These are phyloP conservation scores for Chirona hameri DNA, from an alignment of 2,888 invertebrate species.

Conservation along the genomic window DNA sequence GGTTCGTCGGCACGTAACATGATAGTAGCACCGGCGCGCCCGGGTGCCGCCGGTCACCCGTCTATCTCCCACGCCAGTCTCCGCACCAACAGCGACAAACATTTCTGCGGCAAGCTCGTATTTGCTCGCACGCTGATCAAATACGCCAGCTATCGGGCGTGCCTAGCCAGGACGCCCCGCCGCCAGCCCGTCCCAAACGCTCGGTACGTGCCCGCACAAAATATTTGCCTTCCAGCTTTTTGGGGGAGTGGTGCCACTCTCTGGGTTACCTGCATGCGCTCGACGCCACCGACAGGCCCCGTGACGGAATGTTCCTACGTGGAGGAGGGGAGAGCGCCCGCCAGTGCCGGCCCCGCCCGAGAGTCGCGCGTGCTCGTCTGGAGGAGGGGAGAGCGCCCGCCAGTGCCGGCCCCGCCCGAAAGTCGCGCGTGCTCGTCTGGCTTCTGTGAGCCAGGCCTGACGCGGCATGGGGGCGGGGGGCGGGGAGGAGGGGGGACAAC, in stretches of 20 bases:
- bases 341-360: not conserved
- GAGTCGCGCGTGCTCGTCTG: not conserved
- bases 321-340: not conserved
- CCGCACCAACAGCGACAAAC: not conserved
- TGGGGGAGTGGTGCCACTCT: not conserved
- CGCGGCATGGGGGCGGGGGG: not conserved
- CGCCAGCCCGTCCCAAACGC: not conserved
- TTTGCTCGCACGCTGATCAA: not conserved
- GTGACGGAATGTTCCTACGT: not conserved
- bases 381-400: not conserved
- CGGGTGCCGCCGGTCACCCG: not conserved
- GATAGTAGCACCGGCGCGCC: not conserved
- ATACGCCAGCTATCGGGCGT: not conserved
- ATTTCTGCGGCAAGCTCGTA: not conserved
- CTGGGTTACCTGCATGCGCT: not conserved
- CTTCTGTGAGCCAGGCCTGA: not conserved
- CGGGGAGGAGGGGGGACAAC: not conserved
- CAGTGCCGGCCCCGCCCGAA: not conserved
- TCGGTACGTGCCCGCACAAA: not conserved
- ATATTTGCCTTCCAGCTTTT: not conserved
- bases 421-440: not conserved
- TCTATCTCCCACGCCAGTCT: not conserved
- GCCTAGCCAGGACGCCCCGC: not conserved
- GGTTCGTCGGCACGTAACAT: not conserved
- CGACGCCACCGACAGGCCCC: not conserved